Conservation (phyloP, 2,888 invertebrate species). For the Cheiracanthium punctorium region DNA sequence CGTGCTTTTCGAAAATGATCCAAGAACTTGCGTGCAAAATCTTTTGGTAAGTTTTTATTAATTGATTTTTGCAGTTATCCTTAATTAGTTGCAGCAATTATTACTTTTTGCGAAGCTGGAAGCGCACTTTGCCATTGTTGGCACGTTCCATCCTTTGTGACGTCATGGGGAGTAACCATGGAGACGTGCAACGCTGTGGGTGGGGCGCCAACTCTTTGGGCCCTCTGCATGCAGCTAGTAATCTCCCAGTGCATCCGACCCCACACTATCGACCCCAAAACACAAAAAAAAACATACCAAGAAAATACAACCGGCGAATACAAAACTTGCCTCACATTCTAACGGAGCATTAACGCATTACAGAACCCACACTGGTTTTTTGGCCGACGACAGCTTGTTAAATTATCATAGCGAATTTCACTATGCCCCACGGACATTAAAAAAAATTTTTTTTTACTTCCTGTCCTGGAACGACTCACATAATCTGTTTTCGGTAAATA, state of each 20-base stretch:
- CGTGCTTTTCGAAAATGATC: background rate
- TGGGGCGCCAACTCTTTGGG: slow-evolving; percentile 67
- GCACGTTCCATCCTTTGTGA: slow-evolving; percentile 66
- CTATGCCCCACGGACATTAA: too few relatives aligned
- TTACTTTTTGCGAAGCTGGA: slow-evolving; percentile 59
- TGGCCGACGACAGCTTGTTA: too few relatives aligned
- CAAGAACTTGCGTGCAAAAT: background rate
- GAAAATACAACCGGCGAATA: background rate
- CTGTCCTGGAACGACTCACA: too few relatives aligned
- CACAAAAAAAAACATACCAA: background rate
- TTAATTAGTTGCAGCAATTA: slow-evolving; percentile 62
- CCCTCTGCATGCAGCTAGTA: slow-evolving; percentile 29
- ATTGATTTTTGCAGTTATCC: slow-evolving; percentile 58
- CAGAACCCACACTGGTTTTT: too few relatives aligned
- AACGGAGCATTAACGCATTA: too few relatives aligned
- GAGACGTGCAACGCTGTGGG: slow-evolving; percentile 53
- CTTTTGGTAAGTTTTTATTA: slow-evolving; percentile 51
- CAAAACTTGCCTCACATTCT: background rate
- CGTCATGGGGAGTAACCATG: slow-evolving; percentile 58
- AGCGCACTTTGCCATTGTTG: slow-evolving; percentile 62
- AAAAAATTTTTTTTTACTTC: too few relatives aligned
- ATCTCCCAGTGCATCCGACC: slow-evolving; percentile 10
- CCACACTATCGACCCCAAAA: slow-evolving; percentile 20
- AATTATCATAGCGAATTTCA: too few relatives aligned
- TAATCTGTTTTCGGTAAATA: too few relatives aligned